Percentiles rank a stretch among this genome's conserved stretches.
Conservation (phyloP, 2,113 vertebrate species). For the Chitala chitala region DNA sequence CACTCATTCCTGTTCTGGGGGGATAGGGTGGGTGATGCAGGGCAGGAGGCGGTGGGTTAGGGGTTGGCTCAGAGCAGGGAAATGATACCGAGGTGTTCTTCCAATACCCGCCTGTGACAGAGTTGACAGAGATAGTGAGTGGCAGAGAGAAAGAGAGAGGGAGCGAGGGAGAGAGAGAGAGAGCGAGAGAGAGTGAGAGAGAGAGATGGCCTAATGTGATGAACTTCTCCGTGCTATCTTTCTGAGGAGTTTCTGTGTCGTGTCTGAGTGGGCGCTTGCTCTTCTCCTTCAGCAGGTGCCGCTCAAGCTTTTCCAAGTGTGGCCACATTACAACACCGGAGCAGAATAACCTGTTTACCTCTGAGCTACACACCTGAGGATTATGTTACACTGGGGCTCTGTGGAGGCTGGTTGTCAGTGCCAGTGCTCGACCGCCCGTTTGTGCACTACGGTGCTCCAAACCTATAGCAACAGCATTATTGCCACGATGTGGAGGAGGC, state of each 20-base stretch:
- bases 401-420: neutral
- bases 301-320: neutral
- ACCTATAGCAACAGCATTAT: too few species aligned
- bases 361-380: neutral
- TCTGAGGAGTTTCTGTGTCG: neutral
- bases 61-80: too few species aligned
- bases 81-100: neutral
- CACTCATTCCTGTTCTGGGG: too few species aligned
- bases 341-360: neutral
- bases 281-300: neutral
- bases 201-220: neutral
- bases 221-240: neutral
- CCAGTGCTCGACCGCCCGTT: too few species aligned
- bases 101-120: neutral
- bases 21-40: too few species aligned
- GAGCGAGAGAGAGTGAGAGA: too few species aligned
- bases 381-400: neutral
- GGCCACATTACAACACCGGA: neutral
- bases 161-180: too few species aligned
- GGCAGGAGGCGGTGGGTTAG: too few species aligned
- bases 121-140: neutral
- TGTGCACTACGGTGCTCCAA: too few species aligned
- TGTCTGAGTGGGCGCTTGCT: neutral
- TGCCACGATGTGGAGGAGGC: neutral
- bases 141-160: too few species aligned